phyloP scores from a whole-genome alignment of 2,797 vertebrate genomes.

The Euphonia xanthogaster region DNA sequence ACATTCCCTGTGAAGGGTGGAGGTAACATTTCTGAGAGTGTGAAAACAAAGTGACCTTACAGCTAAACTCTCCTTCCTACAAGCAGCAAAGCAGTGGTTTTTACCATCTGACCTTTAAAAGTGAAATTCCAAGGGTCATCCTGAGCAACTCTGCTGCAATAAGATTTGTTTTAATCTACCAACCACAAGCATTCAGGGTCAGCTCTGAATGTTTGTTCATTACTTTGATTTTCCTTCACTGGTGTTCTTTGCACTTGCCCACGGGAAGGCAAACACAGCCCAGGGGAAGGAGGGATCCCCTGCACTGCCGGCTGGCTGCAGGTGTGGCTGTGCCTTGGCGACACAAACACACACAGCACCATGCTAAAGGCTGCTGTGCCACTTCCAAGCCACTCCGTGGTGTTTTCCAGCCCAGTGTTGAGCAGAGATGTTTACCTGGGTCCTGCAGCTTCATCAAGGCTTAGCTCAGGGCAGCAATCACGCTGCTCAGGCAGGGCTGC shows the following conservation, averaged over 20 bases:
- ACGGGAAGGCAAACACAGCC: accelerated
- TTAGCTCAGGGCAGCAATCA: neutral
- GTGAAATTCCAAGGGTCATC: neutral
- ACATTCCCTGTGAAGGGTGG: conserved; percentile 41
- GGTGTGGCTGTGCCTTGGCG: accelerated
- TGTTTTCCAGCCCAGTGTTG: neutral
- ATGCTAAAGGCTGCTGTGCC: neutral
- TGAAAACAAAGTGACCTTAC: conserved; percentile 63
- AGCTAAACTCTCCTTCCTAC: neutral
- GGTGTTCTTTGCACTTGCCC: neutral
- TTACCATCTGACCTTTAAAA: conserved; percentile 16
- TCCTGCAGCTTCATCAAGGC: neutral
- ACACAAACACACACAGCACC: neutral
- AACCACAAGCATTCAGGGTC: neutral
- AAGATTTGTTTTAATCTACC: neutral
- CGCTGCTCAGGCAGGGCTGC: accelerated
- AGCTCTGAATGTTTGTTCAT: neutral
- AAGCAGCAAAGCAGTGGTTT: neutral
- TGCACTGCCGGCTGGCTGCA: accelerated
- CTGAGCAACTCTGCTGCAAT: neutral
- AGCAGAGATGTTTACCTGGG: neutral
- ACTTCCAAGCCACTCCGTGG: neutral
- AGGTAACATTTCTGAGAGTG: conserved; percentile 40
- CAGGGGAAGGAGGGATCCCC: neutral
- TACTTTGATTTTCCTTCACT: neutral